Evolutionary conservation across 2,113 vertebrate species (phyloP), one percentile per base, ranked within the genome.

Genomic region (Petroica traversi): DNA sequence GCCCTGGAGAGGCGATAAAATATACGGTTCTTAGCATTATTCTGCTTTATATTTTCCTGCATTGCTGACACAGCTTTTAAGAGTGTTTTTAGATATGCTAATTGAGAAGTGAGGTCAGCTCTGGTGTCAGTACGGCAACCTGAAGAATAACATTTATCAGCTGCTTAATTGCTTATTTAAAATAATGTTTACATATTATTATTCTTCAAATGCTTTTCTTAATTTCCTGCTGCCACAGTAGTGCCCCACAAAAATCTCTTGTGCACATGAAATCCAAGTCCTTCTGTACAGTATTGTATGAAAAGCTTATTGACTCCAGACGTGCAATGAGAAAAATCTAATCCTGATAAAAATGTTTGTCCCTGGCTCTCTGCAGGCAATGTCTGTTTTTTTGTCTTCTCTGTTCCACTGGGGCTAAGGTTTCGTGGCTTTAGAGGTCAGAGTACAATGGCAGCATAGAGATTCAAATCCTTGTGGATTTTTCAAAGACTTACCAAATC

Each of bases 1-100:
- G 31, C 7, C 40, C 59, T 83, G 68, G 72, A 89, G 51, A 78
- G 31, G 40, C 40, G 61, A 92, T 91, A 94, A 96, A 95, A 94
- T 40, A 92, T 80, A 82, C 1, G 92, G 28, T 38, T 64, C 25
- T 75, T 94, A 63, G 18, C 61, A 38, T 84, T 92, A 94, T 71
- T 88, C n/a, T 87, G 31, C 55, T 96, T 94, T 96, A 83, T 97
- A 43, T 96, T 73, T 92, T 92, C 62, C 38, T 85, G 34, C 33
- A 8, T 85, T 67, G 13, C 28, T 72, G 82, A 57, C 67, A 83
- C 62, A 95, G 84, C 63, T 93, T 95, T 88, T 40, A 95, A 54
- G 34, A 92, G 55, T 94, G 52, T 49, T 86, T 34, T 10, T 49
- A 89, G 75, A 77, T 88, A 54, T 69, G 57, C 24, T 96, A 88